phyloP scores from a whole-genome alignment of 1,140 invertebrate species.

The Anoplophora glabripennis region DNA sequence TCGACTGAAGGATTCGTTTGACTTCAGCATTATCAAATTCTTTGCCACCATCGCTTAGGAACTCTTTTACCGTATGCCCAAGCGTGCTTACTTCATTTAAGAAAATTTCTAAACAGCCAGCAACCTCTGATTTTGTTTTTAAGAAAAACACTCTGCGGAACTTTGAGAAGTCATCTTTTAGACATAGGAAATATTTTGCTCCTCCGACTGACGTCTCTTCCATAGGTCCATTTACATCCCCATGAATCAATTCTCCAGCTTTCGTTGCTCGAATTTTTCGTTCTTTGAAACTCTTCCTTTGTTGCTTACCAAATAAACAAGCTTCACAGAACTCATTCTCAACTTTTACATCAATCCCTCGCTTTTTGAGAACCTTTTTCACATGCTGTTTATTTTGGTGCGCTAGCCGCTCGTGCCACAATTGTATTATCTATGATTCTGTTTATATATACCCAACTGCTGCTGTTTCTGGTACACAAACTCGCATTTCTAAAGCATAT shows the following conservation, averaged over 20 bases:
- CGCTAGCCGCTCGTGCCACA: no score
- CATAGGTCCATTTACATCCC: slow-evolving; percentile 41
- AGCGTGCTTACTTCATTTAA: neutral
- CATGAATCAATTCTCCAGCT: slow-evolving; percentile 33
- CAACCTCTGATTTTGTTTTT: slow-evolving; percentile 18
- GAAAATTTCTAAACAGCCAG: neutral
- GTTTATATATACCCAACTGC: no score
- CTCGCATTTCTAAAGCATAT: no score
- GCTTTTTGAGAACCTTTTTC: no score
- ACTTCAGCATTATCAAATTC: neutral
- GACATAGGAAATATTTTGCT: slow-evolving; percentile 40
- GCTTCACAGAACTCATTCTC: no score
- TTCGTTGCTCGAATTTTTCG: no score
- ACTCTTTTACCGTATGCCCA: neutral
- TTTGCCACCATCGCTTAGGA: neutral
- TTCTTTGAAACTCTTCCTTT: no score
- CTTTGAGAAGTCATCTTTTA: slow-evolving; percentile 43
- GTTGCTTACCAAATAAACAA: no score
- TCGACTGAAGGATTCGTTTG: neutral
- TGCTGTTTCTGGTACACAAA: no score
- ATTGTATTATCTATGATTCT: no score
- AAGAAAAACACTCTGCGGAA: slow-evolving; percentile 44
- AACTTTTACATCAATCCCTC: no score
- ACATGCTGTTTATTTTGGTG: no score
- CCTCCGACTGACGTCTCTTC: slow-evolving; percentile 35